Evolutionary conservation across 1,140 invertebrate genomes (phyloP), one percentile per base, ranked within the genome.

Genomic region (Ostrea denselamellosa): DNA sequence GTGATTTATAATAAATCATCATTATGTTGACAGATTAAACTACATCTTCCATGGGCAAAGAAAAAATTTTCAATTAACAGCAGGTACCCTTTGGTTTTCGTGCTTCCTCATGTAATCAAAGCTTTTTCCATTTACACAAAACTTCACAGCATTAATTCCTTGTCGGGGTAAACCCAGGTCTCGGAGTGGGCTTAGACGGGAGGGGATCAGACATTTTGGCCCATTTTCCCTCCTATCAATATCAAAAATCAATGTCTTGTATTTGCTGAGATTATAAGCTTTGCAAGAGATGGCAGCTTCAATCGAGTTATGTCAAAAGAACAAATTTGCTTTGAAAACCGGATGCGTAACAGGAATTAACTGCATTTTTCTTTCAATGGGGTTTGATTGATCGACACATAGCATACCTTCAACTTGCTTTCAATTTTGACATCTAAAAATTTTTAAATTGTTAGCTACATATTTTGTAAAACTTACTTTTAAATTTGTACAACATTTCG

Each of bases 211-310:
- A 25, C 25, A 77, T 34, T 77, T 77, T 77, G 28, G 25, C 68
- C 22, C 12, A 9, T 25, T 77, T 62, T 14, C 68, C 68, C 68
- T 17, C 9, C 68, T 77, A 77, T 34, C 68, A 25, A 77, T 77
- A 77, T 34, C 68, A 77, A 14, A 25, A 77, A 77, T 77, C 68
- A 77, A 77, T 77, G 68, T 77, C 68, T 77, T 25, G 68, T 77
- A 22, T 77, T 77, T 25, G 25, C 28, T 3, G 5, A 10, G 68
- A 77, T 77, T 77, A 77, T 28, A 77, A 9, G 68, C 68, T 77
- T 77, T 77, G 22, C 10, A 77, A 77, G 68, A 77, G 56, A 77
- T 28, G 68, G 28, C 68, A 77, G 28, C 12, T 77, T 77, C 68
- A 28, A 25, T 25, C 22, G 28, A 77, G 68, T 28, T 77, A 28